phyloP scores from a whole-genome alignment of 2,797 vertebrate genomes.

The Notoglanidium macrostoma region DNA sequence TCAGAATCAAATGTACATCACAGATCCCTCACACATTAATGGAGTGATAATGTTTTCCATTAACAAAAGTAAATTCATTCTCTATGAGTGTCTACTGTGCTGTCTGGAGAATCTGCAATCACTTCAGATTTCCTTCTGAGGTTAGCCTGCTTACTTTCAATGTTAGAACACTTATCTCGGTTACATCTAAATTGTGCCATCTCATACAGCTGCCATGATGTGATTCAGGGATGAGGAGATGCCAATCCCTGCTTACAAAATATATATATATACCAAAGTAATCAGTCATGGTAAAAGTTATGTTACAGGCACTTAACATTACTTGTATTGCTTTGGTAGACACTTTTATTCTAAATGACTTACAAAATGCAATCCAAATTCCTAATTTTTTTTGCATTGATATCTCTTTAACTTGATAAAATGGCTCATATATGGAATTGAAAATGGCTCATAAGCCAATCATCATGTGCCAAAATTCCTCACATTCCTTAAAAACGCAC shows the following conservation, averaged over 20 bases:
- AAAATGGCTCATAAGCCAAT: neutral
- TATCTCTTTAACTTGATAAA: neutral
- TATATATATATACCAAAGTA: neutral
- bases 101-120: neutral
- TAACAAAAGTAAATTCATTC: neutral
- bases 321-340: neutral
- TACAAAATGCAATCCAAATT: neutral
- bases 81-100: neutral
- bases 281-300: neutral
- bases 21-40: neutral
- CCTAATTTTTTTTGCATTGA: neutral
- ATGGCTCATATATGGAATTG: neutral
- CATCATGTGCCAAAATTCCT: neutral
- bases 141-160: neutral
- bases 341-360: neutral
- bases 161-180: neutral
- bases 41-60: conserved; percentile 1
- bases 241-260: neutral
- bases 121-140: neutral
- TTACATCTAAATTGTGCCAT: neutral
- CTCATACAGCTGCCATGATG: neutral
- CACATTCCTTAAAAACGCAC: no score
- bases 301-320: neutral
- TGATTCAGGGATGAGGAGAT: neutral
- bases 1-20: neutral